A percentile compares a stretch with the other conserved stretches of the same genome.
Evolutionary conservation across 2,888 invertebrate genomes (phyloP).

Genomic region (Cyaniris semiargus): DNA sequence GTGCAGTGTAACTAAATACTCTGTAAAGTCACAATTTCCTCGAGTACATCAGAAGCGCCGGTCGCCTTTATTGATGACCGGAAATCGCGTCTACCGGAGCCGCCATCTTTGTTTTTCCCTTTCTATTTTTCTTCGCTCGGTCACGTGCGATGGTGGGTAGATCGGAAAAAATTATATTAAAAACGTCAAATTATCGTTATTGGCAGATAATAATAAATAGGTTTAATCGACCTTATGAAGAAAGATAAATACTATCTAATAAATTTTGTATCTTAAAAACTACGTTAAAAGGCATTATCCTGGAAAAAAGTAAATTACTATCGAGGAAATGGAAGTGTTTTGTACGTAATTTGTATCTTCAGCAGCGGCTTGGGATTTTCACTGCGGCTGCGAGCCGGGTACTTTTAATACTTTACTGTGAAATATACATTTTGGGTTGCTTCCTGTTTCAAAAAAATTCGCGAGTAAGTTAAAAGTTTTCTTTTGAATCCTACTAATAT

Average conservation of each 20-base stretch:
- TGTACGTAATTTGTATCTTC: conserved; percentile 34
- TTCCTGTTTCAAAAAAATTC: neutral
- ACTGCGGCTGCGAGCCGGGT: conserved; percentile 33
- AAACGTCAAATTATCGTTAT: neutral
- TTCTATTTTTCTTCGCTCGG: neutral
- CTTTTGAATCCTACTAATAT: no score
- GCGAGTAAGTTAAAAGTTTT: neutral
- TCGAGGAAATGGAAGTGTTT: conserved; percentile 19
- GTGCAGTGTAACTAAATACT: conserved; percentile 29
- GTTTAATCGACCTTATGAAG: neutral
- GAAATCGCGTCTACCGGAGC: conserved; percentile 38
- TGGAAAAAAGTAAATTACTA: conserved; percentile 25
- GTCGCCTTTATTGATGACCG: conserved; percentile 43
- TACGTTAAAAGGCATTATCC: conserved; percentile 13
- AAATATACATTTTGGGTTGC: conserved; percentile 31
- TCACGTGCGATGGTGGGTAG: neutral
- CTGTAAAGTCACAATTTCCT: conserved; percentile 39
- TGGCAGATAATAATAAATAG: neutral
- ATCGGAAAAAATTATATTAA: neutral
- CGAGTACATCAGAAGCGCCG: conserved; percentile 38
- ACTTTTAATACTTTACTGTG: conserved; percentile 33
- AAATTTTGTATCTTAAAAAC: neutral
- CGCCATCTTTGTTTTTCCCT: conserved; percentile 33
- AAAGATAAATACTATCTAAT: neutral
- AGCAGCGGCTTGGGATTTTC: conserved; percentile 29